A percentile compares a stretch with the other conserved stretches of the same genome.
Conservation (phyloP, 2,113 vertebrate species). For the Tragelaphus scriptus region DNA sequence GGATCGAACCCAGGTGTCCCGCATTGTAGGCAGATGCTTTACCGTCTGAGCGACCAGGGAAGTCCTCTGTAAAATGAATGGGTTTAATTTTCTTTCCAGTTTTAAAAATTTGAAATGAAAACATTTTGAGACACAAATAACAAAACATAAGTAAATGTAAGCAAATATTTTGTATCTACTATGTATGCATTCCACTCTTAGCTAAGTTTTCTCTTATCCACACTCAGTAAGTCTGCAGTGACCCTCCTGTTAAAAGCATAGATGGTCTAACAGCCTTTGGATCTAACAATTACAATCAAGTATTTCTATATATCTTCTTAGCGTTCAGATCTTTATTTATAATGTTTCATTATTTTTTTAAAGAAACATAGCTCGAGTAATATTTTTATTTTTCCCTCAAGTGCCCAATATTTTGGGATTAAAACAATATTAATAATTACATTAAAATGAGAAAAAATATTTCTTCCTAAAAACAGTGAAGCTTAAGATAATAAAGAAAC, state of each 20-base stretch:
- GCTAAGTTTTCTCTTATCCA: neutral
- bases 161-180: neutral
- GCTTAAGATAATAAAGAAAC: constrained; percentile 27
- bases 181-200: neutral
- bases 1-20: accelerated
- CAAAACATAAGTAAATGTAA: neutral
- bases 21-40: neutral
- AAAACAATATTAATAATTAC: neutral
- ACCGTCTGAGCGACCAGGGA: neutral
- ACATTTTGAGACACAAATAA: neutral
- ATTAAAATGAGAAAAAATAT: neutral
- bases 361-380: neutral
- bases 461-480: constrained; percentile 43
- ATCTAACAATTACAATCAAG: neutral
- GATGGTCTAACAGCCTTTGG: neutral
- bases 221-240: neutral
- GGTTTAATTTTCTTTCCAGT: neutral
- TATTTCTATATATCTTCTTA: neutral
- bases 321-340: neutral
- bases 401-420: neutral
- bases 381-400: neutral
- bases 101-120: neutral
- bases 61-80: neutral
- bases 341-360: neutral
- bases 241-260: neutral